Conservation (phyloP, 2,888 invertebrate species). For the Phyllotreta striolata region DNA sequence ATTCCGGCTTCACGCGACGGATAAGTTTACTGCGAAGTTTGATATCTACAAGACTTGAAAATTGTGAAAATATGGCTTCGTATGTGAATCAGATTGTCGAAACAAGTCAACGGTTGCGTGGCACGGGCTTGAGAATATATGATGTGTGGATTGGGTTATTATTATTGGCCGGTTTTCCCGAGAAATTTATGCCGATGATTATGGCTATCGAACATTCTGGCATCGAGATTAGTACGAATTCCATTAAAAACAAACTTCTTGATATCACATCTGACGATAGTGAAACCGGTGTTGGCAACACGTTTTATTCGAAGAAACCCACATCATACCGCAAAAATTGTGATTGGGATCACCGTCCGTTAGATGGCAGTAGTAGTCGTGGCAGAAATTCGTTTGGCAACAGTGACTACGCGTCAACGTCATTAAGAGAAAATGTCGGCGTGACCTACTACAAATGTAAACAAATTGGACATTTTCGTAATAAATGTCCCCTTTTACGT, state of each 20-base stretch:
- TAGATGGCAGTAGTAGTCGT: too few relatives aligned
- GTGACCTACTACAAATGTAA: slow-evolving; percentile 40
- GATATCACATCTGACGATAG: slow-evolving; percentile 34
- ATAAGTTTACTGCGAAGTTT: slow-evolving; percentile 38
- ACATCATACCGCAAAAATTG: not conserved
- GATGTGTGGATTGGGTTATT: slow-evolving; percentile 41
- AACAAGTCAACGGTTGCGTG: slow-evolving; percentile 40
- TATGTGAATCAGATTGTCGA: slow-evolving; percentile 46
- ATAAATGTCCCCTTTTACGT: slow-evolving; percentile 37
- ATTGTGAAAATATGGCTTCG: slow-evolving; percentile 41
- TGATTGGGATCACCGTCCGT: too few relatives aligned
- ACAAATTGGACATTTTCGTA: slow-evolving; percentile 36
- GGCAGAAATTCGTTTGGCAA: too few relatives aligned
- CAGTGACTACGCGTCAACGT: too few relatives aligned
- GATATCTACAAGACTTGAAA: slow-evolving; percentile 43
- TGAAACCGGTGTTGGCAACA: not conserved
- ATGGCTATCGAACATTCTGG: slow-evolving; percentile 48
- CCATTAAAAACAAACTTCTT: slow-evolving; percentile 47
- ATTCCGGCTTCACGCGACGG: slow-evolving; percentile 39
- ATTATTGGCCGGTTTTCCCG: slow-evolving; percentile 45
- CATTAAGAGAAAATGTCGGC: slow-evolving; percentile 10
- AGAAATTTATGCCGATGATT: slow-evolving; percentile 43
- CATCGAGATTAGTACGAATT: slow-evolving; percentile 42
- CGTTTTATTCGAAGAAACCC: slow-evolving; percentile 2
- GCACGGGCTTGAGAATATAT: slow-evolving; percentile 41